Evolutionary conservation across 2,888 invertebrate species (phyloP).

Genomic region (Malthinus seriepunctatus): DNA sequence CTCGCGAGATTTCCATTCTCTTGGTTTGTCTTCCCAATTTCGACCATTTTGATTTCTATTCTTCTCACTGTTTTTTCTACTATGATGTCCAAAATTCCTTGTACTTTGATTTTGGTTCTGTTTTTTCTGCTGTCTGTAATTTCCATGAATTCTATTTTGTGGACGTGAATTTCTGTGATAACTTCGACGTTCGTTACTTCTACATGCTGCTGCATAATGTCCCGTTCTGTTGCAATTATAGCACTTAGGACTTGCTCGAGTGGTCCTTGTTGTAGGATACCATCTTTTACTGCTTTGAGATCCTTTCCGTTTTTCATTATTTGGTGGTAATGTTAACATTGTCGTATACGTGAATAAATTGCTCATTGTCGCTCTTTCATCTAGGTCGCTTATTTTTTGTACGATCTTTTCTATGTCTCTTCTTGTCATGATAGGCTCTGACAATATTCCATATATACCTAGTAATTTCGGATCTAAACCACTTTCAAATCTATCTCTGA

Average conservation of each 20-base stretch:
- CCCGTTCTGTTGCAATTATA: neutral
- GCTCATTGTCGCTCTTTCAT: neutral
- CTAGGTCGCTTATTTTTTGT: neutral
- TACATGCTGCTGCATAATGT: neutral
- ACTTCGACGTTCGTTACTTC: neutral
- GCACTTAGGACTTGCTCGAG: neutral
- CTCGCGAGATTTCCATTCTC: too few species aligned
- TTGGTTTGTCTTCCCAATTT: too few species aligned
- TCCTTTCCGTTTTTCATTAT: neutral
- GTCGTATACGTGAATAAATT: neutral
- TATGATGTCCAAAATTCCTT: neutral
- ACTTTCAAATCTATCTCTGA: neutral
- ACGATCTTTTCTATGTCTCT: neutral
- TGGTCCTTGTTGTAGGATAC: neutral
- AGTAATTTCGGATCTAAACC: neutral
- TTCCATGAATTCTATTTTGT: neutral
- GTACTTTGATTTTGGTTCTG: neutral
- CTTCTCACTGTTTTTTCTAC: neutral
- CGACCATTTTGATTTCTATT: neutral
- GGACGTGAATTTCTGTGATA: neutral
- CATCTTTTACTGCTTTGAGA: neutral
- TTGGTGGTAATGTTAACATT: neutral
- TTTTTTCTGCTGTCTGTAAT: neutral
- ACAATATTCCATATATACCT: neutral
- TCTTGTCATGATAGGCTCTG: neutral